Evolutionary conservation across 2,888 invertebrate genomes (phyloP), one percentile per base, ranked within the genome.

Genomic region (Drosophila mettleri): DNA sequence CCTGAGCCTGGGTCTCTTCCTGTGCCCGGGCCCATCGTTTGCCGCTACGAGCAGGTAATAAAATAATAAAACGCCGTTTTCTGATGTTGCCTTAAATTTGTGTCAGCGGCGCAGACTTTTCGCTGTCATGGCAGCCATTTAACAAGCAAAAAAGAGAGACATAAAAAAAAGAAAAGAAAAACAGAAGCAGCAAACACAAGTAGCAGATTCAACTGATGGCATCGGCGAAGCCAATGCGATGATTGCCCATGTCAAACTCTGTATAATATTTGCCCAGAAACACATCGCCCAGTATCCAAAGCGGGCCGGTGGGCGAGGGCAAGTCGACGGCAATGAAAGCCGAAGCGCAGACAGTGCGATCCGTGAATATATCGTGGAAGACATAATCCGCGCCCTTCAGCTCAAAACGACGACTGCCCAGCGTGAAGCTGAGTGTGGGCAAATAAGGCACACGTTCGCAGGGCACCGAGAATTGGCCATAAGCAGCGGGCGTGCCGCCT

Each of bases 341-440:
- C 6, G 86, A 89, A 0, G 75, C 88, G 9, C 86, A 99, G 63
- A 97, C 93, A 5, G 96, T 96, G 92, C 96, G 95, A 70, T 98
- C 98, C 88, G 96, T 94, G 91, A 95, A 94, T 7, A 94, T 93
- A 61, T 96, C 97, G 92, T 95, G 93, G 54, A 99, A 94, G 74
- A 98, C 94, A 91, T 99, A 99, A 92, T 99, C 98, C 67, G 93
- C 93, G 49, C 96, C 96, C 63, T 94, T 94, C 58, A 99, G 94
- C 48, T 94, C 92, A 93, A 98, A 99, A 3, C 90, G 89, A 51
- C 93, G 93, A 14, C 97, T 97, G 60, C 94, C 95, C 69, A 99
- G 88, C 18, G 93, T 92, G 92, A 99, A 96, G 60, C 94, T 91
- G 75, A 99, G 95, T 48, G 91, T 90, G 6, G 99, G 99, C 88